Percentiles rank a stretch among this genome's conserved stretches.
Conservation (phyloP, 2,888 invertebrate genomes). For the Willowsia nigromaculata region DNA sequence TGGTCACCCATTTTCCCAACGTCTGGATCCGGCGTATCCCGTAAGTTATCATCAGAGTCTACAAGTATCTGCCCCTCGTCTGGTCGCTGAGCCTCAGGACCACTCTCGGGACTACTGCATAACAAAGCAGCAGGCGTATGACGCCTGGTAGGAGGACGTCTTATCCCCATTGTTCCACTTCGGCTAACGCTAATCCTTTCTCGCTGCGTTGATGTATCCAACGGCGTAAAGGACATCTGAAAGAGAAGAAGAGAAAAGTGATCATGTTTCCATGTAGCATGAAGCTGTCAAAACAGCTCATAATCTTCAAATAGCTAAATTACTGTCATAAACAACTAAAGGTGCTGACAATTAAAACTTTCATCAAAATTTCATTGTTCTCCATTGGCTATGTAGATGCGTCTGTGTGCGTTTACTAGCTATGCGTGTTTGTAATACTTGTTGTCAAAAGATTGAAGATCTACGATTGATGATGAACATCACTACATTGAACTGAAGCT, state of each 20-base stretch:
- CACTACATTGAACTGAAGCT: too few species aligned
- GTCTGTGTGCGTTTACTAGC: too few species aligned
- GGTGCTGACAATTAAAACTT: too few species aligned
- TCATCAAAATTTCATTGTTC: too few species aligned
- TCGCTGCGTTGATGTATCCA: conserved; percentile 78
- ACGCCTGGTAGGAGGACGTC: conserved; percentile 82
- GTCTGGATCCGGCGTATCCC: conserved; percentile 59
- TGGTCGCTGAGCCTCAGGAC: conserved; percentile 59
- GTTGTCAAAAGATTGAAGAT: too few species aligned
- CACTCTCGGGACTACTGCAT: conserved; percentile 71
- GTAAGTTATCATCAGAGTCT: conserved; percentile 71
- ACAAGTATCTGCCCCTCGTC: conserved; percentile 65
- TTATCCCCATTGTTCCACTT: conserved; percentile 81
- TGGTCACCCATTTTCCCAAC: conserved; percentile 42
- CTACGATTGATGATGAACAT: too few species aligned
- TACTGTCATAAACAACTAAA: too few species aligned
- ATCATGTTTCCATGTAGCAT: too few species aligned
- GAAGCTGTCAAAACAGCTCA: too few species aligned
- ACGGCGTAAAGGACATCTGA: conserved; percentile 78
- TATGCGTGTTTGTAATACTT: too few species aligned
- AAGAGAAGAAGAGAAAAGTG: conserved; percentile 12
- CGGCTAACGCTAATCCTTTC: conserved; percentile 80
- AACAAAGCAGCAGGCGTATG: conserved; percentile 75
- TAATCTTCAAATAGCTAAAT: too few species aligned
- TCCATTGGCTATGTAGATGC: too few species aligned